phyloP scores from a whole-genome alignment of 2,888 invertebrate genomes.

The Microplitis manilae region DNA sequence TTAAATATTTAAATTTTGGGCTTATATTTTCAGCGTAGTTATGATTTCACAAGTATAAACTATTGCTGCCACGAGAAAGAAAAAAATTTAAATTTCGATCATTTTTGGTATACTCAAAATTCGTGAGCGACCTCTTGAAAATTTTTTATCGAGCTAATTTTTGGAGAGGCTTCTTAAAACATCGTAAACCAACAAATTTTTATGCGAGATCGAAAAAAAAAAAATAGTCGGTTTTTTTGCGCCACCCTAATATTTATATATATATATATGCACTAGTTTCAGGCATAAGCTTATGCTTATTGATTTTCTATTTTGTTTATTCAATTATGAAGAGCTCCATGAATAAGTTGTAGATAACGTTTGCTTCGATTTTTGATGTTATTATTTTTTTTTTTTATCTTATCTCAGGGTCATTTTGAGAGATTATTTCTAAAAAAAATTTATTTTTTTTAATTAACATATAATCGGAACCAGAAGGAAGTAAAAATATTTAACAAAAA shows the following conservation, averaged over 20 bases:
- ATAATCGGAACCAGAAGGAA: neutral
- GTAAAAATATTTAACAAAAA: neutral
- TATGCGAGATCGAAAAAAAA: too few species aligned
- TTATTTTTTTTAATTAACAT: neutral
- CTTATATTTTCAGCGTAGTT: too few species aligned
- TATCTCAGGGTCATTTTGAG: neutral
- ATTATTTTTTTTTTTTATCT: constrained; percentile 6
- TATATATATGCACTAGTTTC: neutral
- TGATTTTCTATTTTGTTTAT: constrained; percentile 23
- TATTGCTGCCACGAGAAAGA: too few species aligned
- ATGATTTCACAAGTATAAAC: too few species aligned
- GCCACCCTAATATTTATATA: neutral
- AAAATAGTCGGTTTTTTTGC: too few species aligned
- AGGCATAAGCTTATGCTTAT: neutral
- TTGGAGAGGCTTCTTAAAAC: too few species aligned
- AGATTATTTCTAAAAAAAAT: neutral
- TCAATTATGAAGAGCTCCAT: neutral
- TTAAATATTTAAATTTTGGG: too few species aligned
- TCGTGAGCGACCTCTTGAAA: too few species aligned
- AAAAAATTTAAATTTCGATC: too few species aligned
- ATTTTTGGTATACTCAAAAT: too few species aligned
- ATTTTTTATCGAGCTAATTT: too few species aligned
- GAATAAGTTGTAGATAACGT: constrained; percentile 12
- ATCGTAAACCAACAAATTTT: too few species aligned
- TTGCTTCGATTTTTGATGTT: constrained; percentile 40